Conservation (phyloP, 2,888 invertebrate genomes). For the Notodonta dromedarius region DNA sequence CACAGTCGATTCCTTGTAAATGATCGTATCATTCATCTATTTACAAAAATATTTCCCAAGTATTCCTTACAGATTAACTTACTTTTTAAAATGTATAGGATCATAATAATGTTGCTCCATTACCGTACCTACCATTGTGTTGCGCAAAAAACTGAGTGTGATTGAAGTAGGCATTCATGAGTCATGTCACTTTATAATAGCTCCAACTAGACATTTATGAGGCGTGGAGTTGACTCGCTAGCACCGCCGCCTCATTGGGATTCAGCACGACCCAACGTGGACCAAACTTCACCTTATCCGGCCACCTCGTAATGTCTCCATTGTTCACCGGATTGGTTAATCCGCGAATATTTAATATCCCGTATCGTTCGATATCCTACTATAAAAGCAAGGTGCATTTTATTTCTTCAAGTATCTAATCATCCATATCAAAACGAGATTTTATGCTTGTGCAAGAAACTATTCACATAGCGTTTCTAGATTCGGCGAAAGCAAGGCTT, state of each 20-base stretch:
- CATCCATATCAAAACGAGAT: slow-evolving; percentile 37
- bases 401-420: slow-evolving; percentile 16
- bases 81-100: background rate
- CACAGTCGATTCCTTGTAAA: background rate
- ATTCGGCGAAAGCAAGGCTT: slow-evolving; percentile 59
- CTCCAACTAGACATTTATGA: slow-evolving; percentile 58
- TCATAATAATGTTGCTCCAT: slow-evolving; percentile 16
- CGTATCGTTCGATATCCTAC: slow-evolving; percentile 31
- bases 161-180: slow-evolving; percentile 57
- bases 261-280: slow-evolving; percentile 69
- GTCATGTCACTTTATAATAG: slow-evolving; percentile 59
- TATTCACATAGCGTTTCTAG: slow-evolving; percentile 43
- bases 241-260: slow-evolving; percentile 66
- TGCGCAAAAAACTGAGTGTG: slow-evolving; percentile 48
- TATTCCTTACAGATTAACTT: background rate
- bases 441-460: slow-evolving; percentile 40
- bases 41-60: background rate
- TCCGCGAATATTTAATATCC: slow-evolving; percentile 52
- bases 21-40: background rate
- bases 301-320: slow-evolving; percentile 75
- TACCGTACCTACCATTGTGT: slow-evolving; percentile 30
- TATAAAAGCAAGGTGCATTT: slow-evolving; percentile 8
- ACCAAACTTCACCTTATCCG: slow-evolving; percentile 75
- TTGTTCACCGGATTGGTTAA: slow-evolving; percentile 73
- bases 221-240: slow-evolving; percentile 33